Evolutionary conservation across 1,140 invertebrate genomes (phyloP).

Genomic region (Maniola jurtina): DNA sequence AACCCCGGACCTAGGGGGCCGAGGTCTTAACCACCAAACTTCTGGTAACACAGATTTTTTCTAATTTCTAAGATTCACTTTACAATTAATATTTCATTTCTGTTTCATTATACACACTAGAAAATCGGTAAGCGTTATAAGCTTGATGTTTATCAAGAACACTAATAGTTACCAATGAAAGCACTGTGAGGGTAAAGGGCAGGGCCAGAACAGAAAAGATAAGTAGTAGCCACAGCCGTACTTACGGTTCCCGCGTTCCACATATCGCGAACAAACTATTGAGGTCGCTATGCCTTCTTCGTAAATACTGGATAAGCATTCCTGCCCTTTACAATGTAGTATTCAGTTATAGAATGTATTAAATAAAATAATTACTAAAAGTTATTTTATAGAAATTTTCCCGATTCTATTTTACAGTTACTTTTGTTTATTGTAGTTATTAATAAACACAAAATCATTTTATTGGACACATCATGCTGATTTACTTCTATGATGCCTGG

Average conservation of each 20-base stretch:
- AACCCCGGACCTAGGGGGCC: too few relatives aligned
- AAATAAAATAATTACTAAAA: slow-evolving; percentile 4
- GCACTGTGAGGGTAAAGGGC: slow-evolving; percentile 24
- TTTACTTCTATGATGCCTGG: slow-evolving; percentile 10
- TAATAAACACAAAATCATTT: background rate
- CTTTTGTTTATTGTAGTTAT: background rate
- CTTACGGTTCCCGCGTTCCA: slow-evolving; percentile 62
- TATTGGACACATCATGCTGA: background rate
- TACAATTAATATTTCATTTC: too few relatives aligned
- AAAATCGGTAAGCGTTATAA: too few relatives aligned
- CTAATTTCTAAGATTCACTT: too few relatives aligned
- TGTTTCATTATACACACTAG: too few relatives aligned
- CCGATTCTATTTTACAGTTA: background rate
- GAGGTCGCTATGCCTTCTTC: slow-evolving; percentile 39
- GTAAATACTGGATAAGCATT: slow-evolving; percentile 18
- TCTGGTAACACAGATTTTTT: too few relatives aligned
- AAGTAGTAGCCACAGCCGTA: slow-evolving; percentile 26
- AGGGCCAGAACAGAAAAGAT: slow-evolving; percentile 23
- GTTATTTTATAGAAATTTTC: slow-evolving; percentile 1
- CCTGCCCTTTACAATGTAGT: slow-evolving; percentile 11
- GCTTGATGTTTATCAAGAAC: background rate
- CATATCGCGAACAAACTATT: slow-evolving; percentile 41
- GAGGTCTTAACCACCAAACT: too few relatives aligned
- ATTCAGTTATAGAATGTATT: slow-evolving; percentile 16
- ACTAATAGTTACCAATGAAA: slow-evolving; percentile 8